Conservation (phyloP, 92 coral and sea anemone species). For the Actinernus sp. region DNA sequence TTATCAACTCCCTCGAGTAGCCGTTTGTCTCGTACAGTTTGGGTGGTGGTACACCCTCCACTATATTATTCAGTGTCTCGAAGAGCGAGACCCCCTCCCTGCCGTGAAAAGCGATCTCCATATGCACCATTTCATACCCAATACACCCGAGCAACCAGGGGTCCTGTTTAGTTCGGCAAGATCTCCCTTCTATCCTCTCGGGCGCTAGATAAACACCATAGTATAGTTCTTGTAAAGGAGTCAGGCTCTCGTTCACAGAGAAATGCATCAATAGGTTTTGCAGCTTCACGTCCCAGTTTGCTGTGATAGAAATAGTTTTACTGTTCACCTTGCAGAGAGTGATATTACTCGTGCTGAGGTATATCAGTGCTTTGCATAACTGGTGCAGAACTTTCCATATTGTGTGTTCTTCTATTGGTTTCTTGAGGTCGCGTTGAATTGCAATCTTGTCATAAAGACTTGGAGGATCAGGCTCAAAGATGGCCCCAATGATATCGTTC, state of each 20-base stretch:
- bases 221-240: constrained; percentile 51
- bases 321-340: constrained; percentile 57
- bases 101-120: constrained; percentile 64
- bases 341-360: constrained; percentile 65
- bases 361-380: constrained; percentile 57
- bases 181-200: constrained; percentile 71
- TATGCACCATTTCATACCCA: constrained; percentile 57
- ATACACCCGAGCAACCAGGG: constrained; percentile 80
- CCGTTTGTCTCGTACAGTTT: constrained; percentile 37
- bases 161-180: constrained; percentile 52
- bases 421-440: constrained; percentile 43
- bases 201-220: constrained; percentile 79
- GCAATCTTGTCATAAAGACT: constrained; percentile 51
- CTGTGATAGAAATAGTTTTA: constrained; percentile 64
- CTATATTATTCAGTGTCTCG: constrained; percentile 62
- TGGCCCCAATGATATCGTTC: constrained; percentile 54
- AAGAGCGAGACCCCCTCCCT: constrained; percentile 47
- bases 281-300: constrained; percentile 55
- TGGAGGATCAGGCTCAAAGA: constrained; percentile 56
- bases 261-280: constrained; percentile 75
- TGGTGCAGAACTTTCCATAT: constrained; percentile 76
- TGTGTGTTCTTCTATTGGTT: constrained; percentile 45
- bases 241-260: constrained; percentile 47
- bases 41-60: constrained; percentile 69
- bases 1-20: constrained; percentile 18